A percentile compares a stretch with the other conserved stretches of the same genome.
These are phyloP conservation scores for Scaptomyza pallida DNA, from an alignment of 1,140 invertebrate genomes.

Conservation along the genomic window DNA sequence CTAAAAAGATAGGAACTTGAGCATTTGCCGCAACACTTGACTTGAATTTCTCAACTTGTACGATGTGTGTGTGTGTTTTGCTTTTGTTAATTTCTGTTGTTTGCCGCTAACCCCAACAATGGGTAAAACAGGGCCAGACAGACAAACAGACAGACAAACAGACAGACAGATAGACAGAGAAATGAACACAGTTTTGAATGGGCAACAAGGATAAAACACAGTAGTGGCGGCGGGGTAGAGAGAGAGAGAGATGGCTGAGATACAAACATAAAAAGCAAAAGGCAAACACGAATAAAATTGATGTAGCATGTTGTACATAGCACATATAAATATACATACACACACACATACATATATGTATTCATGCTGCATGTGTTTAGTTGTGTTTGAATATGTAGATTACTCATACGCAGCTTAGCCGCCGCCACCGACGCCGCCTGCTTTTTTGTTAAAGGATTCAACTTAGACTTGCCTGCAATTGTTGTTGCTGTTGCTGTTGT, in stretches of 20 bases:
- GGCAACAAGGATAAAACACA: conserved; percentile 17
- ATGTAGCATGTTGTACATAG: conserved; percentile 16
- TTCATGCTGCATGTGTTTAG: too few relatives aligned
- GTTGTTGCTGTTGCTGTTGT: background rate
- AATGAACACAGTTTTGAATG: conserved; percentile 36
- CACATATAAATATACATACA: background rate
- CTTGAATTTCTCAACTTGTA: conserved; percentile 53
- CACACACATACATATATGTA: background rate
- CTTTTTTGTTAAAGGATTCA: conserved; percentile 26
- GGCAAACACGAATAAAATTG: conserved; percentile 42
- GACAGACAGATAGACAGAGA: conserved; percentile 10
- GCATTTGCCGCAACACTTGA: conserved; percentile 69
- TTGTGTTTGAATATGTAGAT: conserved; percentile 33
- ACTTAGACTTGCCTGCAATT: conserved; percentile 59
- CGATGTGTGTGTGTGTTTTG: conserved; percentile 30
- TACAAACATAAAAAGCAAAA: conserved; percentile 39
- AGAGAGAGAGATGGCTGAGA: conserved; percentile 10
- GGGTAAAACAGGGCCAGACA: conserved; percentile 38
- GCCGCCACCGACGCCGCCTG: background rate
- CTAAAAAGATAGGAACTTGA: conserved; percentile 24
- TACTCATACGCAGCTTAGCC: conserved; percentile 58
- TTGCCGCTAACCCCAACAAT: conserved; percentile 71
- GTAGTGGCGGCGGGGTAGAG: too few relatives aligned
- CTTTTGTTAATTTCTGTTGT: conserved; percentile 78
- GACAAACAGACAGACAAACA: conserved; percentile 17